Evolutionary conservation across 2,797 vertebrate species (phyloP).

Genomic region (Ptychadena robeensis): DNA sequence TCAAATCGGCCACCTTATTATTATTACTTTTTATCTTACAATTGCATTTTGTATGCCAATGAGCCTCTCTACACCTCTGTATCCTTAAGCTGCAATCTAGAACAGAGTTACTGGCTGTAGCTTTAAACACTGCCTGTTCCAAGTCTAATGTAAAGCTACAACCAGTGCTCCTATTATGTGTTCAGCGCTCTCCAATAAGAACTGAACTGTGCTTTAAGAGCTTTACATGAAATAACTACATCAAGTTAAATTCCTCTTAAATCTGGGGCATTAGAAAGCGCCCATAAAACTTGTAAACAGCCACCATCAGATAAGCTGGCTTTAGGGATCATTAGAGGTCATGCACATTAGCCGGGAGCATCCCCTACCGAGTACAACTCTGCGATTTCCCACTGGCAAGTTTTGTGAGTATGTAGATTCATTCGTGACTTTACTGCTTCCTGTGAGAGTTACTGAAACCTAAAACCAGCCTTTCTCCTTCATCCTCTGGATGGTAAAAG

Average conservation of each 20-base stretch:
- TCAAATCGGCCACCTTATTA: no score
- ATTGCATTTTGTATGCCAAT: no score
- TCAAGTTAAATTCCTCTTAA: not conserved
- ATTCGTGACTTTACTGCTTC: conserved; percentile 36
- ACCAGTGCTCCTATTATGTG: no score
- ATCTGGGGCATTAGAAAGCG: not conserved
- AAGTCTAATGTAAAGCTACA: no score
- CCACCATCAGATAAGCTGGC: not conserved
- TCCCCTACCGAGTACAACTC: not conserved
- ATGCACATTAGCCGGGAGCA: conserved; percentile 1
- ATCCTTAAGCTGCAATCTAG: no score
- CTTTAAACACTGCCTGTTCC: no score
- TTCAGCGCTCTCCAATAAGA: no score
- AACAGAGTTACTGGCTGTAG: no score
- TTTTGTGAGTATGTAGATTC: conserved; percentile 14
- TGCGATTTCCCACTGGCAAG: conserved; percentile 18
- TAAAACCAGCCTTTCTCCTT: conserved; percentile 37
- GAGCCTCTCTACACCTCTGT: no score
- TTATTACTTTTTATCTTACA: no score
- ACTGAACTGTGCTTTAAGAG: not conserved
- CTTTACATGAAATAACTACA: not conserved
- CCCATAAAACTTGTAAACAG: not conserved
- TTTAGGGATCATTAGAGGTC: not conserved
- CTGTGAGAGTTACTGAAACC: conserved; percentile 50
- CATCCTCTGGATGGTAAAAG: conserved; percentile 31